These are phyloP conservation scores for Cephus pulcher DNA, from an alignment of 2,888 invertebrate genomes.

Conservation along the genomic window DNA sequence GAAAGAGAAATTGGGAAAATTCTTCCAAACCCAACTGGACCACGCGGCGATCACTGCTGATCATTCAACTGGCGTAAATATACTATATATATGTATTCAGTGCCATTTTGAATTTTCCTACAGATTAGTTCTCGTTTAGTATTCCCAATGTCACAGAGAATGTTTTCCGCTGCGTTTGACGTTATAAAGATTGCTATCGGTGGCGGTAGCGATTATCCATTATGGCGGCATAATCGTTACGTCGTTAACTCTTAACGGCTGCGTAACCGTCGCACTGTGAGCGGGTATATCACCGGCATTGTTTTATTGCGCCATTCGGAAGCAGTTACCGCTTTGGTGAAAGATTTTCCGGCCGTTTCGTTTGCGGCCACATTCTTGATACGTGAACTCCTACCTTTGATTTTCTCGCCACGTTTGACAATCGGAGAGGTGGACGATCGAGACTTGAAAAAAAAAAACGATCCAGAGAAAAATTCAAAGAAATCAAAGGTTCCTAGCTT, in stretches of 20 bases:
- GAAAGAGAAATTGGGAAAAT: background rate
- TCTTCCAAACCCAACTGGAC: background rate
- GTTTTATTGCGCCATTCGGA: conserved; percentile 40
- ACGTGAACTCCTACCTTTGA: conserved; percentile 10
- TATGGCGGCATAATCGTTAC: conserved; percentile 62
- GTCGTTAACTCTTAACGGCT: conserved; percentile 59
- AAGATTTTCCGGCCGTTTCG: conserved; percentile 16
- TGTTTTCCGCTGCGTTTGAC: conserved; percentile 50
- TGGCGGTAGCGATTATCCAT: conserved; percentile 60
- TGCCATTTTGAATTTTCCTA: background rate
- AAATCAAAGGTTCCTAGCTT: background rate
- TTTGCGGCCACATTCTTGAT: conserved; percentile 11
- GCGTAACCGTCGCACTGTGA: conserved; percentile 37
- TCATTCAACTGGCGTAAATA: background rate
- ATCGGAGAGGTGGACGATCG: background rate
- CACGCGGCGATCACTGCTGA: background rate
- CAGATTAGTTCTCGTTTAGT: background rate
- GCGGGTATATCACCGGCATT: conserved; percentile 27
- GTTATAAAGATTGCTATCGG: conserved; percentile 61
- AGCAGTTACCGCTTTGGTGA: conserved; percentile 22
- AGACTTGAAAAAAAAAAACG: background rate
- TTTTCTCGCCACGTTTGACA: background rate
- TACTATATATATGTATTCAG: background rate
- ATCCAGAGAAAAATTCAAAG: too few relatives aligned
- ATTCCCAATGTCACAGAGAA: background rate